Percentiles rank a stretch among this genome's conserved stretches.
Evolutionary conservation across 2,113 vertebrate species (phyloP).

Genomic region (Ictidomys tridecemlineatus): DNA sequence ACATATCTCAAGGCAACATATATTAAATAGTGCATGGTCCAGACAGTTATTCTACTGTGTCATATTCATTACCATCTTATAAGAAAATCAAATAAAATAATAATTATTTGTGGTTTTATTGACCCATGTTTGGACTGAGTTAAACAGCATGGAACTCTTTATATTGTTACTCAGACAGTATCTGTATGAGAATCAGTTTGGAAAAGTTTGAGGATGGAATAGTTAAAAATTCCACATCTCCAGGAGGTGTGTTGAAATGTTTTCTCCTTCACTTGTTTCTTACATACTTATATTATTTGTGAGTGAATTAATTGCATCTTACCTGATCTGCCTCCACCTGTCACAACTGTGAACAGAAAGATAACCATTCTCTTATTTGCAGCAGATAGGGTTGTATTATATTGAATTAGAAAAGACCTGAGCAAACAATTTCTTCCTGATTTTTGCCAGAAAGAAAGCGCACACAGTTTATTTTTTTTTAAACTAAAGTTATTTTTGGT

Average conservation of each 20-base stretch:
- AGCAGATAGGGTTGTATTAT: not conserved
- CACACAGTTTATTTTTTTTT: constrained; percentile 31
- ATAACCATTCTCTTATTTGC: constrained; percentile 2
- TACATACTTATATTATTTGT: not conserved
- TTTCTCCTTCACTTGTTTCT: not conserved
- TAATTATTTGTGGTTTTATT: not conserved
- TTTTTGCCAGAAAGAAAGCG: constrained; percentile 26
- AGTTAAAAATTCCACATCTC: constrained; percentile 22
- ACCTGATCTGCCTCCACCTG: not conserved
- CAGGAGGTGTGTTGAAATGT: not conserved
- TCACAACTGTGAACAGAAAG: constrained; percentile 39
- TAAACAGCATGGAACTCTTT: not conserved
- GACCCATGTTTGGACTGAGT: not conserved
- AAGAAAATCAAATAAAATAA: not conserved
- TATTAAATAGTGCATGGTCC: not conserved
- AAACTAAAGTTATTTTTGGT: constrained; percentile 39
- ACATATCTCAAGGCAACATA: not conserved
- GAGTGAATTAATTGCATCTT: not conserved
- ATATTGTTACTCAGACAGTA: not conserved
- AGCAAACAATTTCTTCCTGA: constrained; percentile 13
- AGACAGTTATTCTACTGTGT: not conserved
- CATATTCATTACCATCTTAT: not conserved
- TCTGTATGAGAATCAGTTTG: not conserved
- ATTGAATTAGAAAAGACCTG: constrained; percentile 31
- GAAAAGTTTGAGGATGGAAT: not conserved